Conservation (phyloP, 2,113 vertebrate genomes). For the Orientallactaga bullata region DNA sequence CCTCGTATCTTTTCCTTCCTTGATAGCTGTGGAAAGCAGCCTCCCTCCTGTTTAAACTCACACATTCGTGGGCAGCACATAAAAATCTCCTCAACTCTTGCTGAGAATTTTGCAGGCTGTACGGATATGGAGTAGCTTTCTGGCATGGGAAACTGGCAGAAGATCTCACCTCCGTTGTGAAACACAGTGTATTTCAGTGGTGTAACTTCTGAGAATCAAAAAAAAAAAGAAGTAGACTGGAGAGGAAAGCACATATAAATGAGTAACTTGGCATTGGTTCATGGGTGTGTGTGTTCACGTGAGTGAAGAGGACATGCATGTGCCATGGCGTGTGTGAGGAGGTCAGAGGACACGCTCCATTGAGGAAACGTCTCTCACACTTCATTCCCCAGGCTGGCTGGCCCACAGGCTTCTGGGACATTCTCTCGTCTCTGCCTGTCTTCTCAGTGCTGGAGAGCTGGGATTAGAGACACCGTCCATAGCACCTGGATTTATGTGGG, state of each 20-base stretch:
- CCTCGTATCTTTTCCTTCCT: background rate
- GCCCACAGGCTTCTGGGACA: too few species aligned
- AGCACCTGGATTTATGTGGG: too few species aligned
- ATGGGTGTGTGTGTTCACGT: too few species aligned
- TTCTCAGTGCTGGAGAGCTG: too few species aligned
- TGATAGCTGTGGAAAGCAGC: constrained; percentile 24
- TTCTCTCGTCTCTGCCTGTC: too few species aligned
- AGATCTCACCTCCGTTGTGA: background rate
- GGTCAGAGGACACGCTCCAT: too few species aligned
- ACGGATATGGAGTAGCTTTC: background rate
- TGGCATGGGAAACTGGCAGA: background rate
- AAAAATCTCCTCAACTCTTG: background rate
- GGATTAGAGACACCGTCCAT: too few species aligned
- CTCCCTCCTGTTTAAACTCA: constrained; percentile 14
- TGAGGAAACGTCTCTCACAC: too few species aligned
- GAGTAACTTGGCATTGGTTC: background rate
- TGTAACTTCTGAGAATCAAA: constrained; percentile 7
- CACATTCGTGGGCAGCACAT: constrained; percentile 5
- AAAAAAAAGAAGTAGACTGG: background rate
- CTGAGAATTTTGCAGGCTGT: background rate
- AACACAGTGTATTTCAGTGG: background rate
- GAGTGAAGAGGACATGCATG: too few species aligned
- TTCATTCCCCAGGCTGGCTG: too few species aligned
- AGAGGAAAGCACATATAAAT: background rate
- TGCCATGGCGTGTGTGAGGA: too few species aligned